These are phyloP conservation scores for Myiotriccus ornatus DNA, from an alignment of 2,797 vertebrate genomes.

Conservation along the genomic window DNA sequence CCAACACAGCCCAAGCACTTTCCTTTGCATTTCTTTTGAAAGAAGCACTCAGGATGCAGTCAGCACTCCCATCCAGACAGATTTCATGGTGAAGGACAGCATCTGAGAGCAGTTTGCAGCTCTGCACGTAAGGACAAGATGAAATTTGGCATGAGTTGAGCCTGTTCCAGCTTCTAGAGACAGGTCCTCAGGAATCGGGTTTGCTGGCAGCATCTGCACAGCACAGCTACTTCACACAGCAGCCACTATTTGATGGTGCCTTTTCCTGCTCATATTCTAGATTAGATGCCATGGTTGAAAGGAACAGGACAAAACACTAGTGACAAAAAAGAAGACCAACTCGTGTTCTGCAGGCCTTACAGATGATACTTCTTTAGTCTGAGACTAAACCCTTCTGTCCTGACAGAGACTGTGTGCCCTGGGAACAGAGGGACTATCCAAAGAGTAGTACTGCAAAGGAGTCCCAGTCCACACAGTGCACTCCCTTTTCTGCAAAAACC, in stretches of 20 bases:
- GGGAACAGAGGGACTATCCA: not conserved
- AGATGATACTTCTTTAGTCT: not conserved
- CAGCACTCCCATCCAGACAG: not conserved
- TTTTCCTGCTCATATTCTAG: not conserved
- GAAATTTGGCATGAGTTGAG: not conserved
- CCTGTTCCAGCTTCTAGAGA: not conserved
- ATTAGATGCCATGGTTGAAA: not conserved
- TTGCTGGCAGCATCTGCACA: not conserved
- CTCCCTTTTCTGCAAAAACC: not conserved
- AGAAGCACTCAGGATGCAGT: not conserved
- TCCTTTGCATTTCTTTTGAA: not conserved
- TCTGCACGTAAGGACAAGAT: not conserved
- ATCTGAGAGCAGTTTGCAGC: not conserved
- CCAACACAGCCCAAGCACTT: accelerated
- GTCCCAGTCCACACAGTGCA: no score
- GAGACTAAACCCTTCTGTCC: not conserved
- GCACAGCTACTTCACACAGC: not conserved
- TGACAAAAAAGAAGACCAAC: not conserved
- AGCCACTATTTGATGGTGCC: not conserved
- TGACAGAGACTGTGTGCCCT: not conserved
- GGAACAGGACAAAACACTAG: not conserved
- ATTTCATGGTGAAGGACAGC: not conserved
- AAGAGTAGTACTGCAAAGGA: not conserved
- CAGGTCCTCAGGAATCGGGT: not conserved
- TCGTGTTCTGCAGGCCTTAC: not conserved